Base-by-base conservation (phyloP, 2,797 vertebrate species). In the Rostrhamus sociabilis region DNA sequence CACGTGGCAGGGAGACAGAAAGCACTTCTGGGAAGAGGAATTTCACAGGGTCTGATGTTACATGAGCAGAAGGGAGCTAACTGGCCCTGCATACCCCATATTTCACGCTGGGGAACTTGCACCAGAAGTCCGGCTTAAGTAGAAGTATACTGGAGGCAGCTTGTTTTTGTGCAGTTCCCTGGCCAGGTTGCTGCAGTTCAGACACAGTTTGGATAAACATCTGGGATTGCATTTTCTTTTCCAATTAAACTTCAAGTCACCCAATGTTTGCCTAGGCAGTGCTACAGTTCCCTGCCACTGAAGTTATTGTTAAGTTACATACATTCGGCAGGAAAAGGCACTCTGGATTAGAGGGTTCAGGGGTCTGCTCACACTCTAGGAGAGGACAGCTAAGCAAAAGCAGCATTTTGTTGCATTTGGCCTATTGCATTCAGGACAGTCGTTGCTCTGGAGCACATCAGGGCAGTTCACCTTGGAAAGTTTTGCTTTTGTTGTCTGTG, bases 381-480 rank as follows among this genome's bases (percentile, higher is more conserved):
- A 78, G 62, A 86, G n/a, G 36, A 53, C n/a, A 80, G 75, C 75
- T 93, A 83, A 95, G 78, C 73, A 92, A 91, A 93, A 95, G 92
- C 69, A 76, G 55, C 32, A 27, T 91, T 93, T 93, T 85, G 59
- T 96, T 96, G 90, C 93, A 86, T 96, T 95, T 96, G 92, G 76
- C 83, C 91, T 68, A 21, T 90, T 95, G 74, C 76, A 72, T 56
- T 60, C 80, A 95, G 89, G 77, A 47, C 38, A 42, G 52, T 86
- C 12, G 0, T 86, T 95, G 62, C 68, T 93, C 85, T 95, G 95
- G 74, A 95, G 77, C 89, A 90, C 78, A 90, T 91, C 56, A 90
- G 91, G 90, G 77, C 78, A 83, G 86, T 59, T 96, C 90, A 96
- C 73, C 94, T 94, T 69, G 43, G 76, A 95, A 97, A 96, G 68